phyloP scores from a whole-genome alignment of 2,888 invertebrate species.

The Pseudanteris insignis region DNA sequence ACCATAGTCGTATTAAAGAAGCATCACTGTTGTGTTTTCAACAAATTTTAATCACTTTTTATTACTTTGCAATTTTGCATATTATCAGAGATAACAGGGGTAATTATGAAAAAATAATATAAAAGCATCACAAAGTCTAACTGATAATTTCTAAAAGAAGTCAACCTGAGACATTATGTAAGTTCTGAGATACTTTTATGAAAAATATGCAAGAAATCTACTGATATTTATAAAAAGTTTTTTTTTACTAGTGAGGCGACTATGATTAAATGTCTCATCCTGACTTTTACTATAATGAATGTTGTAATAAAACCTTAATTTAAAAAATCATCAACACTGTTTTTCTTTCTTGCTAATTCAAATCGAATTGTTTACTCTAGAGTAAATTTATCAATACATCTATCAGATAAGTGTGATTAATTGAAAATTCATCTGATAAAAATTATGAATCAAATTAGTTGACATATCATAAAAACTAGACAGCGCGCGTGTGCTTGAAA shows the following conservation, averaged over 20 bases:
- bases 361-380: too few relatives aligned
- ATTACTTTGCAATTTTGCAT: constrained; percentile 17
- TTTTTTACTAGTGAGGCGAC: too few relatives aligned
- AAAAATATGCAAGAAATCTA: neutral
- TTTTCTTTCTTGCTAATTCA: too few relatives aligned
- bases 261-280: too few relatives aligned
- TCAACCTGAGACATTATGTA: constrained; percentile 1
- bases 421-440: too few relatives aligned
- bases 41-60: constrained; percentile 4
- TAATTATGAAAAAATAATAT: constrained; percentile 4
- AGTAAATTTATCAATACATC: too few relatives aligned
- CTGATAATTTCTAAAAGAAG: constrained; percentile 12
- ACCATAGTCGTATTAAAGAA: too few relatives aligned
- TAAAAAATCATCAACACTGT: too few relatives aligned
- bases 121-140: constrained; percentile 3
- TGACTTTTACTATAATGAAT: too few relatives aligned
- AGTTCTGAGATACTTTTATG: constrained; percentile 8
- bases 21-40: neutral
- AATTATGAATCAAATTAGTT: too few relatives aligned
- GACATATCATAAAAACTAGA: neutral
- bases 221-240: neutral
- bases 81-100: constrained; percentile 11
- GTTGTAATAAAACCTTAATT: too few relatives aligned
- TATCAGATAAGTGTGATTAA: too few relatives aligned
- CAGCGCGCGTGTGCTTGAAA: neutral